Percentiles rank a stretch among this genome's conserved stretches.
These are phyloP conservation scores for Brachylomia viminalis DNA, from an alignment of 2,888 invertebrate genomes.

Conservation along the genomic window DNA sequence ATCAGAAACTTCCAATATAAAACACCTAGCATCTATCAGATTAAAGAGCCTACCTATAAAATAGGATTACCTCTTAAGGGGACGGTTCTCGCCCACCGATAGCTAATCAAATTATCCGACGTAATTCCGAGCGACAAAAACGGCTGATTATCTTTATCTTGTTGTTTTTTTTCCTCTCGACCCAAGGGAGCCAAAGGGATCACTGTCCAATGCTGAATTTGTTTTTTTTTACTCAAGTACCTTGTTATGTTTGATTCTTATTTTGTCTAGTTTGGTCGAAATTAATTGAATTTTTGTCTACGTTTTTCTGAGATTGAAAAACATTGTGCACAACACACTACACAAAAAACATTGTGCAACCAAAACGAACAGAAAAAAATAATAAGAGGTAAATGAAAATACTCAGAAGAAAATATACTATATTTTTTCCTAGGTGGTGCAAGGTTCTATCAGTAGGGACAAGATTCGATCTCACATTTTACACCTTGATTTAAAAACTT, in stretches of 20 bases:
- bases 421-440: not conserved
- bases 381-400: not conserved
- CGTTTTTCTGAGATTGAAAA: not conserved
- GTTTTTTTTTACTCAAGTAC: constrained; percentile 66
- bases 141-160: constrained; percentile 85
- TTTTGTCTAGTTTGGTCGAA: constrained; percentile 32
- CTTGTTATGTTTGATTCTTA: constrained; percentile 65
- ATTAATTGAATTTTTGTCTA: constrained; percentile 16
- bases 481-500: constrained; percentile 49
- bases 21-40: constrained; percentile 78
- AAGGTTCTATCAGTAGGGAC: not conserved
- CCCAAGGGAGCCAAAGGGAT: constrained; percentile 80
- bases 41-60: constrained; percentile 82
- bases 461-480: constrained; percentile 13
- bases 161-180: constrained; percentile 76
- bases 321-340: constrained; percentile 12
- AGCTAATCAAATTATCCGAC: constrained; percentile 87
- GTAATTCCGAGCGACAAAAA: constrained; percentile 87
- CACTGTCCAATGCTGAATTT: constrained; percentile 78
- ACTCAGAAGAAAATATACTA: not conserved
- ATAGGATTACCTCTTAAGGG: constrained; percentile 86
- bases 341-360: constrained; percentile 9
- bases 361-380: not conserved
- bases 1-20: constrained; percentile 68
- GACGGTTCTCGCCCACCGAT: constrained; percentile 84